Percentiles rank a stretch among this genome's conserved stretches.
Conservation (phyloP, 2,797 vertebrate species). For the Helarctos malayanus region DNA sequence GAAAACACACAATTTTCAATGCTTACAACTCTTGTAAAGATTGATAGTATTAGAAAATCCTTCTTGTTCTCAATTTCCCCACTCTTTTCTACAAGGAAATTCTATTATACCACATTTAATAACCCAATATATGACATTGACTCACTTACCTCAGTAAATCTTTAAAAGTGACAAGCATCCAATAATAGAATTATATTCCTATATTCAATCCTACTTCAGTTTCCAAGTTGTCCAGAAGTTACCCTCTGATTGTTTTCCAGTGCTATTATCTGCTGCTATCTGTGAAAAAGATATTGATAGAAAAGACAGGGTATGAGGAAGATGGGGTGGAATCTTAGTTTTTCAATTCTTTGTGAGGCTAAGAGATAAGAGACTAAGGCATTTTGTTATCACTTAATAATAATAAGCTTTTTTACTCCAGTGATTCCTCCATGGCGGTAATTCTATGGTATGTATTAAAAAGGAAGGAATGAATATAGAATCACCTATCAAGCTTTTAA, state of each 20-base stretch:
- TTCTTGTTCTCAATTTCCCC: background rate
- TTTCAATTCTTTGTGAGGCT: background rate
- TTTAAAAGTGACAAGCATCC: background rate
- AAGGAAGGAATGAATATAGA: background rate
- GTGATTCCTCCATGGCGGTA: background rate
- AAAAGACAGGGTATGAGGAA: background rate
- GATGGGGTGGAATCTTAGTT: background rate
- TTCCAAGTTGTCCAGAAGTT: background rate
- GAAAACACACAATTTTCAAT: background rate
- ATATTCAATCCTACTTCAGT: background rate
- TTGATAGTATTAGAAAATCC: background rate
- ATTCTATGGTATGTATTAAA: background rate
- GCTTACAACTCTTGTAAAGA: background rate
- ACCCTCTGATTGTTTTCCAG: background rate
- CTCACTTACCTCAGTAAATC: background rate
- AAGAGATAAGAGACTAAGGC: background rate
- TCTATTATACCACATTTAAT: background rate
- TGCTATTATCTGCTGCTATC: background rate
- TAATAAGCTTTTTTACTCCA: background rate
- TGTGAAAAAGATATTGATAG: background rate
- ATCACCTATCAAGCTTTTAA: background rate
- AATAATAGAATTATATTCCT: background rate
- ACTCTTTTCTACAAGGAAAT: background rate
- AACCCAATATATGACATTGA: background rate
- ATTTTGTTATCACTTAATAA: background rate